Evolutionary conservation across 1,140 invertebrate species (phyloP).

Genomic region (Pseudoatta argentina): DNA sequence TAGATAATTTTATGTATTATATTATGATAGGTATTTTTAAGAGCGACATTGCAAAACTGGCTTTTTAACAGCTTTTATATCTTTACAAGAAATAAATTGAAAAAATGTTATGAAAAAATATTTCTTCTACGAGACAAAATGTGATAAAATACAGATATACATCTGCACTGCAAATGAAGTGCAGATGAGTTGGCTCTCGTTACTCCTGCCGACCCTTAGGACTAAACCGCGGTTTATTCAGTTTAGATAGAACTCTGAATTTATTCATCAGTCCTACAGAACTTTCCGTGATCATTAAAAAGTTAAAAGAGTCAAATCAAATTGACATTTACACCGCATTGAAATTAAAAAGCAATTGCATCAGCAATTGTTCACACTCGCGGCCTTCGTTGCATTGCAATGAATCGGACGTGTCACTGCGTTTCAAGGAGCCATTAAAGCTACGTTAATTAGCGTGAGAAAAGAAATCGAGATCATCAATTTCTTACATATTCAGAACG

Average conservation of each 20-base stretch:
- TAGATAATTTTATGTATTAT: no score
- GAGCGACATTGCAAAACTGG: no score
- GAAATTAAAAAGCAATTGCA: slow-evolving; percentile 2
- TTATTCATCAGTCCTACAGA: neutral
- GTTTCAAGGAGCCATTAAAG: slow-evolving; percentile 6
- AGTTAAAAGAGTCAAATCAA: neutral
- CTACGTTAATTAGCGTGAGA: slow-evolving; percentile 35
- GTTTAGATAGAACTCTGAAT: neutral
- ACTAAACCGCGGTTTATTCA: neutral
- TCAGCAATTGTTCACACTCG: neutral
- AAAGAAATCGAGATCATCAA: slow-evolving; percentile 8
- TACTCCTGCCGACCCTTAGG: neutral
- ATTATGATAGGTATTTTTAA: no score
- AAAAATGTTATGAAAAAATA: no score
- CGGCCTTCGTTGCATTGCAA: neutral
- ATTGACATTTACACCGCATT: neutral
- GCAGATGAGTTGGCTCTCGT: no score
- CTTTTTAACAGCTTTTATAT: no score
- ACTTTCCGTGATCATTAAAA: neutral
- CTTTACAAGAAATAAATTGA: no score
- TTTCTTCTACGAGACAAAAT: no score
- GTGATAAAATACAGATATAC: no score
- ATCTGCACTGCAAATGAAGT: no score
- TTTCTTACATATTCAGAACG: neutral
- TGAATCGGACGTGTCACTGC: neutral